phyloP scores from a whole-genome alignment of 1,140 invertebrate genomes.

The Gryllus bimaculatus region DNA sequence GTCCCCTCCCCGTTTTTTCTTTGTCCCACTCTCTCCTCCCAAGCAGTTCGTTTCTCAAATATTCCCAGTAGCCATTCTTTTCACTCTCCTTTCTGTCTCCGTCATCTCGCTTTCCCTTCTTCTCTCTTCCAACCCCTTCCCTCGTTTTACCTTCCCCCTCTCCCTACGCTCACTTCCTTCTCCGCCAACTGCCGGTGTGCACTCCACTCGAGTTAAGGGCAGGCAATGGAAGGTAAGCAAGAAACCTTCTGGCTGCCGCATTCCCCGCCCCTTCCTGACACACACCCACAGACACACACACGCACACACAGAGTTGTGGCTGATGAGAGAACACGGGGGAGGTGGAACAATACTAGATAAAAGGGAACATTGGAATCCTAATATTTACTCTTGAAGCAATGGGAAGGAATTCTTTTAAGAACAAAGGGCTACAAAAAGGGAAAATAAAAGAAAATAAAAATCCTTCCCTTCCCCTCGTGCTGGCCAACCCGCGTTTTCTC shows the following conservation, averaged over 20 bases:
- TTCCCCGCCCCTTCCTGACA: not conserved
- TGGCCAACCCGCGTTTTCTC: not conserved
- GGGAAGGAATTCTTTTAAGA: slow-evolving; percentile 13
- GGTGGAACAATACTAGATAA: slow-evolving; percentile 7
- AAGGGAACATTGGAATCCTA: slow-evolving; percentile 12
- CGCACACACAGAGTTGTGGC: not conserved
- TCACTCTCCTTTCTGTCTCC: not conserved
- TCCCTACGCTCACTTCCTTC: no score
- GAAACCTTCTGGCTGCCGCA: not conserved
- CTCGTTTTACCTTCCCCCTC: not conserved
- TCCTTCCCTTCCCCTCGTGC: not conserved
- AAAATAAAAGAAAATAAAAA: slow-evolving; percentile 13
- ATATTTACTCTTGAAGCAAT: slow-evolving; percentile 12
- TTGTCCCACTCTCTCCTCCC: no score
- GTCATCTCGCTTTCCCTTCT: not conserved
- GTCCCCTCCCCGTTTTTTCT: no score
- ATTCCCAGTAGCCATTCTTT: no score
- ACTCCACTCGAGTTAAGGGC: not conserved
- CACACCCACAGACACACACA: not conserved
- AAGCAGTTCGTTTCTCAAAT: no score
- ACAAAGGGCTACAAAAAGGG: slow-evolving; percentile 13
- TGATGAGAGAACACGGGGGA: not conserved
- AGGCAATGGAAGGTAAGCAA: not conserved
- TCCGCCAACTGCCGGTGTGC: not conserved
- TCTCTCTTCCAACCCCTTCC: not conserved